phyloP scores from a whole-genome alignment of 2,113 vertebrate species.

The Cnemophilus loriae region DNA sequence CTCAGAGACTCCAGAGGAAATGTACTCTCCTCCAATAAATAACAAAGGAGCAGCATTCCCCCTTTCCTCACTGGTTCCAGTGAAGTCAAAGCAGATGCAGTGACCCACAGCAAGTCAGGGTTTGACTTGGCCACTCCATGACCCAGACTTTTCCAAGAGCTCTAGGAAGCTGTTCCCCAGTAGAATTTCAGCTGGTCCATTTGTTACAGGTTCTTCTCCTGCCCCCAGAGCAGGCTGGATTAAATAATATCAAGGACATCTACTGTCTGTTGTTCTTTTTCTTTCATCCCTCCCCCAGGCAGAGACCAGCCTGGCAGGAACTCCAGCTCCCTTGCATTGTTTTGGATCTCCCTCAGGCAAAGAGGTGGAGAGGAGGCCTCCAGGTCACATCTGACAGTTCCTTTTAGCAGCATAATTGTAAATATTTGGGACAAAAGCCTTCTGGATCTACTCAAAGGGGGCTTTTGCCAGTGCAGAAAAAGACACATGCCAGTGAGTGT shows the following conservation, averaged over 20 bases:
- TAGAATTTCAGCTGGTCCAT: not conserved
- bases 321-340: not conserved
- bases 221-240: fast-evolving
- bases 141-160: not conserved
- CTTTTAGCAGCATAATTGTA: not conserved
- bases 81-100: not conserved
- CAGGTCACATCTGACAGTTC: not conserved
- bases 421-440: conserved; percentile 42
- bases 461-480: not conserved
- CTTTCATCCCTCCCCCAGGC: not conserved
- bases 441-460: conserved; percentile 12
- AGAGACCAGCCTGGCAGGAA: not conserved
- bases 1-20: not conserved
- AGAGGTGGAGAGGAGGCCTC: not conserved
- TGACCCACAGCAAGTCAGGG: not conserved
- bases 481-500: not conserved
- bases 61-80: not conserved
- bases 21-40: not conserved
- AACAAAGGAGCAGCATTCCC: not conserved
- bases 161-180: not conserved
- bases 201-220: not conserved
- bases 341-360: not conserved
- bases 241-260: conserved; percentile 1
- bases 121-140: not conserved
- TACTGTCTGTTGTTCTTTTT: not conserved